phyloP scores from a whole-genome alignment of 2,888 invertebrate genomes.

The Tupiocoris notatus region DNA sequence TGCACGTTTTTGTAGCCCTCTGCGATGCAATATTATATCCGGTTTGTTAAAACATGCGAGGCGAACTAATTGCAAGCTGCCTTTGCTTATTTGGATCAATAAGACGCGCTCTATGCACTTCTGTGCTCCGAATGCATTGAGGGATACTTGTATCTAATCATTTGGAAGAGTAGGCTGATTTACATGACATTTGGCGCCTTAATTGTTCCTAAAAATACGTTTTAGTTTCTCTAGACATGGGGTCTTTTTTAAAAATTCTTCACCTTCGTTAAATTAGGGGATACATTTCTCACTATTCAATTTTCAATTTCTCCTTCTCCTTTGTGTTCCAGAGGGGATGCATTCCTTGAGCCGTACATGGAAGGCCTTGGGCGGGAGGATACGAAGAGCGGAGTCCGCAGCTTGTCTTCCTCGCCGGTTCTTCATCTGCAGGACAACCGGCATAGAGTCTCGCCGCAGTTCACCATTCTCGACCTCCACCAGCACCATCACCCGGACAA shows the following conservation, averaged over 20 bases:
- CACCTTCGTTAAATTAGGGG: no score
- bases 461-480: conserved; percentile 39
- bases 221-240: no score
- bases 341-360: conserved; percentile 72
- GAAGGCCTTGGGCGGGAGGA: conserved; percentile 58
- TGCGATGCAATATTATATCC: conserved; percentile 10
- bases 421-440: conserved; percentile 36
- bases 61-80: conserved; percentile 8
- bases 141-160: no score
- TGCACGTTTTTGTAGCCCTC: conserved; percentile 2
- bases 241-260: no score
- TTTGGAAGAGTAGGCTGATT: no score
- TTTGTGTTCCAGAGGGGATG: conserved; percentile 67
- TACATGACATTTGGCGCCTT: no score
- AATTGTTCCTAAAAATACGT: no score
- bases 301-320: no score
- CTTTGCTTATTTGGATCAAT: no score
- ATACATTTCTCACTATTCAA: no score
- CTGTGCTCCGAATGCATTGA: no score
- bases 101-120: no score
- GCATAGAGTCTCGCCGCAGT: conserved; percentile 25
- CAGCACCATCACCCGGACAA: not conserved
- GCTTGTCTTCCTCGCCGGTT: conserved; percentile 39
- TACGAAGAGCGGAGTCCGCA: conserved; percentile 35
- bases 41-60: conserved; percentile 27